Base-by-base conservation (phyloP, 2,888 invertebrate species). In the Daptonema setosum region DNA sequence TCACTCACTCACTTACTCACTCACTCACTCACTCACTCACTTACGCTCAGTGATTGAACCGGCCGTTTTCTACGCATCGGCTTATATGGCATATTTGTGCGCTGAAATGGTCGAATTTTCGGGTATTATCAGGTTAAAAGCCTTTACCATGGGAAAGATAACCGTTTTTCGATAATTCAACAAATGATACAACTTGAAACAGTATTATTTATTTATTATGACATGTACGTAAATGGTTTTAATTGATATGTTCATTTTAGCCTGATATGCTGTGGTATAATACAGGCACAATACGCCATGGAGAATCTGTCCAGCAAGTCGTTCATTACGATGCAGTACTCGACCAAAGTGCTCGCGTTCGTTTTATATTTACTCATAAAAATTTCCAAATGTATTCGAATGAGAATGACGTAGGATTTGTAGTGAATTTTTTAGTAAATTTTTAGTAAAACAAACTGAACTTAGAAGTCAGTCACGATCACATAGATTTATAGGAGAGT, bases 71-170 rank as follows among this genome's bases (percentile, higher is more conserved):
- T 71, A 77, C 56, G 73, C 73, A 41, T 69, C 77, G 64, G 77
- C 78, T 20, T 78, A 78, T 62, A 64, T 76, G 28, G 69, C 77
- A 1, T 78, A 77, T 62, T 67, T 78, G 14, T 63, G 72, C 43
- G 75, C 77, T 1, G 78, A 78, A 64, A 64, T 78, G 62, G 74
- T 78, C 62, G 75, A 77, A 58, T 77, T 76, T 63, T 78, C 78
- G 5, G 78, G 78, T 45, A 77, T 78, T 59, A 77, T 78, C 43
- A 74, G 73, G 73, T 73, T 62, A n/a, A n/a, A n/a, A n/a, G n/a
- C n/a, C n/a, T n/a, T n/a, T n/a, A n/a, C n/a, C n/a, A n/a, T n/a
- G n/a, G n/a, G n/a, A n/a, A 58, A 57, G 60, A 51, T 5, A 54
- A 41, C 24, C n/a, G 2, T 2, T 41, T 11, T 54, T 35, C 24